Evolutionary conservation across 2,797 vertebrate genomes (phyloP).

Genomic region (Leucoraja ocellata): DNA sequence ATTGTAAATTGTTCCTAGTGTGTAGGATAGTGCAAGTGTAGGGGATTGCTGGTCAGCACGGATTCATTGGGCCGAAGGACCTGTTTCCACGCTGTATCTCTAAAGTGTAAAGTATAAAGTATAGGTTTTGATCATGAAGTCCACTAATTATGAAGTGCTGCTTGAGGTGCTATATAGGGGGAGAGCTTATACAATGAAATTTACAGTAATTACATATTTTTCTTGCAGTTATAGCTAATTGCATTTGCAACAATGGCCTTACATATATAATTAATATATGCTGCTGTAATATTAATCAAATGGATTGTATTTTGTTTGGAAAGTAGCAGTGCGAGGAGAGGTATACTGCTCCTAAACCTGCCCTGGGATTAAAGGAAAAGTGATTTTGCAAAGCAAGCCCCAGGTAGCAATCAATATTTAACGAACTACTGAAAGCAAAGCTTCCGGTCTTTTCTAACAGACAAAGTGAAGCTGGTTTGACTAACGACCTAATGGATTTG

Average conservation of each 20-base stretch:
- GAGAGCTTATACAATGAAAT: not conserved
- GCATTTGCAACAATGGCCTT: not conserved
- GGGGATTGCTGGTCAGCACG: too few species aligned
- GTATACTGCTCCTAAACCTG: not conserved
- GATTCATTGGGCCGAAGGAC: too few species aligned
- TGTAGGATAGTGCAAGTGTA: too few species aligned
- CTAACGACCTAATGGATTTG: not conserved
- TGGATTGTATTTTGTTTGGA: not conserved
- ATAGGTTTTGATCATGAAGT: too few species aligned
- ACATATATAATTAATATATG: not conserved
- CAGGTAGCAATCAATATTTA: not conserved
- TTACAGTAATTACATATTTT: not conserved
- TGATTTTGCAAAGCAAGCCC: not conserved
- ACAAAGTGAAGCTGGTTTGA: not conserved
- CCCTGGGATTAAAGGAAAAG: not conserved
- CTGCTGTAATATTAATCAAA: not conserved
- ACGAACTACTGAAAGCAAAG: not conserved
- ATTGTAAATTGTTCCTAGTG: too few species aligned
- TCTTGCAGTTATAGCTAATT: not conserved
- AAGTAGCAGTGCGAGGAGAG: not conserved
- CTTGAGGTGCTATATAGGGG: too few species aligned
- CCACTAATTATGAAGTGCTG: too few species aligned
- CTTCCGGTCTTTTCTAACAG: not conserved
- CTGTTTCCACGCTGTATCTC: too few species aligned
- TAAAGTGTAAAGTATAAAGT: too few species aligned